A percentile compares a stretch with the other conserved stretches of the same genome.
These are phyloP conservation scores for Eumerus sabulonum DNA, from an alignment of 2,888 invertebrate species.

Conservation along the genomic window DNA sequence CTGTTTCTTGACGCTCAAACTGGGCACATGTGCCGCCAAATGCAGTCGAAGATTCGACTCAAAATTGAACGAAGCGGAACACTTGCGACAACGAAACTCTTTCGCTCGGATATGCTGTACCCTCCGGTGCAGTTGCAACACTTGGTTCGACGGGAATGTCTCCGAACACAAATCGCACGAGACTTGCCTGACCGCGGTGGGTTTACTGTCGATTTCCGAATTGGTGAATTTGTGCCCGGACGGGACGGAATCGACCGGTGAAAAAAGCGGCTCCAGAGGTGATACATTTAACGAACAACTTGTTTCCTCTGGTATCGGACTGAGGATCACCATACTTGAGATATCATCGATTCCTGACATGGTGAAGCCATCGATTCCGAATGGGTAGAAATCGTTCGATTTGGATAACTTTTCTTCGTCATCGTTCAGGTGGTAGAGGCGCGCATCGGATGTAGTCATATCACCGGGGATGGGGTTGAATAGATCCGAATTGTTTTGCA, in stretches of 20 bases:
- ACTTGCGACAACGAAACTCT: constrained; percentile 63
- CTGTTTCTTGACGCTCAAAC: constrained; percentile 33
- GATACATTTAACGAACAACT: constrained; percentile 29
- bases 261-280: constrained; percentile 38
- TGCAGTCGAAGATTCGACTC: constrained; percentile 59
- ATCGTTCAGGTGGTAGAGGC: constrained; percentile 49
- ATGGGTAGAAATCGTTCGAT: constrained; percentile 38
- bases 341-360: constrained; percentile 49
- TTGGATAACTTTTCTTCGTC: constrained; percentile 36
- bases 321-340: constrained; percentile 16
- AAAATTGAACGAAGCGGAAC: constrained; percentile 61
- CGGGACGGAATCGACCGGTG: constrained; percentile 20
- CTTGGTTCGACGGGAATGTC: constrained; percentile 33
- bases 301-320: constrained; percentile 41
- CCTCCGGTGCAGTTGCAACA: constrained; percentile 54
- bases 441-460: constrained; percentile 39
- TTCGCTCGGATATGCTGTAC: constrained; percentile 55
- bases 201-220: neutral
- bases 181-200: constrained; percentile 13
- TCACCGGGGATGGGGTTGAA: constrained; percentile 49
- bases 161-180: constrained; percentile 45
- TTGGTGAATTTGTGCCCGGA: neutral
- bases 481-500: constrained; percentile 51
- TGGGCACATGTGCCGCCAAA: constrained; percentile 56
- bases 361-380: constrained; percentile 51